Base-by-base conservation (phyloP, 2,888 invertebrate species). In the Caenorhabditis sp. region DNA sequence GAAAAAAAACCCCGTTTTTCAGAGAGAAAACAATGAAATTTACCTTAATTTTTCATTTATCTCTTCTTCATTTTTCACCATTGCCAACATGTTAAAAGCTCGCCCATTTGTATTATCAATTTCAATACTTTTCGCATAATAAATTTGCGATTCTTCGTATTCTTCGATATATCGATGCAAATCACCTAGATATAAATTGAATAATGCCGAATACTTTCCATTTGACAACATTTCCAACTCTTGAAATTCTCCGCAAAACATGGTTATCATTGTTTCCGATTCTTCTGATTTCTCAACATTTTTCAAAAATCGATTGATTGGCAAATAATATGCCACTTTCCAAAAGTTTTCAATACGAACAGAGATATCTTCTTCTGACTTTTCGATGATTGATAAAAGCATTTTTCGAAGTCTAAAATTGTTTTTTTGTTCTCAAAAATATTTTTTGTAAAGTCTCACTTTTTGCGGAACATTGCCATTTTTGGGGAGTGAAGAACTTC, bases 121-220 rank as follows among this genome's bases (percentile, higher is more conserved):
- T 19, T 67, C 49, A 6, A 72, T 61, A 4, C 58, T 36, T 58
- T 53, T 53, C 14, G 58, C 24, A 51, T 72, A 72, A 36, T 23
- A 72, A 4, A 36, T 43, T 21, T 27, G 24, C 1, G 72, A 37
- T 14, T 64, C 43, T 24, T 21, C 59, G 23, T 31, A 59, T 5
- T 67, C 58, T 5, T 63, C 37, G 61, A 72, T 68, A 26, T 72
- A 72, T 24, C 72, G 57, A 57, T 72, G 72, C n/a, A 72, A 55
- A 58, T 72, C 72, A 1, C 67, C 72, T 19, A 72, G 31, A 51
- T 61, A 72, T n/a, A 68, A 6, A 53, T 67, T 58, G 37, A 64
- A 50, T 0, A 53, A 51, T 23, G 64, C 43, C 10, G 58, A 17
- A 27, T 72, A 68, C 36, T 61, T 63, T 24, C 36, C 57, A 1